Evolutionary conservation across 1,140 invertebrate genomes (phyloP).

Genomic region (Zaprionus kolodkinae): DNA sequence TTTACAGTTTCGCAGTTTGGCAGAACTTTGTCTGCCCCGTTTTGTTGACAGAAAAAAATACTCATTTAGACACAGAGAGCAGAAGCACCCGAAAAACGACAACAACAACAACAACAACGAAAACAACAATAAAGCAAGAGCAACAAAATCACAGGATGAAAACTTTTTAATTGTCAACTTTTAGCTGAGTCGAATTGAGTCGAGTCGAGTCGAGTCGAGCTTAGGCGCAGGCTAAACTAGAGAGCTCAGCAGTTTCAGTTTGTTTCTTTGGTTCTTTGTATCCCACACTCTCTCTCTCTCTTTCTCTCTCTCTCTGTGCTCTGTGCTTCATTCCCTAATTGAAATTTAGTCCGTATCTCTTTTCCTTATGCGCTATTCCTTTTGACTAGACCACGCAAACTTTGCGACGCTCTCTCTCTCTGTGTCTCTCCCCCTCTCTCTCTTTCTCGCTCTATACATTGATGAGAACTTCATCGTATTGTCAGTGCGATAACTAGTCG

Average conservation of each 20-base stretch:
- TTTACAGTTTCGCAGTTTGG: slow-evolving; percentile 42
- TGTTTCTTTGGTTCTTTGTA: slow-evolving; percentile 15
- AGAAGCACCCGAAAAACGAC: slow-evolving; percentile 36
- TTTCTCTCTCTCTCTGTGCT: background rate
- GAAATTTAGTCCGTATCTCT: slow-evolving; percentile 58
- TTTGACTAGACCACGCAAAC: background rate
- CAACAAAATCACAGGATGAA: slow-evolving; percentile 45
- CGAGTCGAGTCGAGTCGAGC: slow-evolving; percentile 14
- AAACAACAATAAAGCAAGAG: slow-evolving; percentile 38
- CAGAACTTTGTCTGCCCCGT: slow-evolving; percentile 63
- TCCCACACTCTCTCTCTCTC: background rate
- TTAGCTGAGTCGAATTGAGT: slow-evolving; percentile 57
- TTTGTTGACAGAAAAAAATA: slow-evolving; percentile 58
- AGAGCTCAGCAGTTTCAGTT: slow-evolving; percentile 13
- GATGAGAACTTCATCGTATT: background rate
- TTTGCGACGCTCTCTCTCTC: background rate
- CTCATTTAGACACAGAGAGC: slow-evolving; percentile 53
- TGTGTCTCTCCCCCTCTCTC: no score
- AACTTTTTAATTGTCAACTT: slow-evolving; percentile 81
- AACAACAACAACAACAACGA: slow-evolving; percentile 38
- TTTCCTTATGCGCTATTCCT: slow-evolving; percentile 11
- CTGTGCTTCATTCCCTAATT: slow-evolving; percentile 58
- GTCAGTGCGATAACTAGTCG: slow-evolving; percentile 1
- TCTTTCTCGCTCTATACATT: no score
- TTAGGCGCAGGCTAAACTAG: slow-evolving; percentile 27